Evolutionary conservation across 2,888 invertebrate genomes (phyloP).

Genomic region (Andrena bicolor): DNA sequence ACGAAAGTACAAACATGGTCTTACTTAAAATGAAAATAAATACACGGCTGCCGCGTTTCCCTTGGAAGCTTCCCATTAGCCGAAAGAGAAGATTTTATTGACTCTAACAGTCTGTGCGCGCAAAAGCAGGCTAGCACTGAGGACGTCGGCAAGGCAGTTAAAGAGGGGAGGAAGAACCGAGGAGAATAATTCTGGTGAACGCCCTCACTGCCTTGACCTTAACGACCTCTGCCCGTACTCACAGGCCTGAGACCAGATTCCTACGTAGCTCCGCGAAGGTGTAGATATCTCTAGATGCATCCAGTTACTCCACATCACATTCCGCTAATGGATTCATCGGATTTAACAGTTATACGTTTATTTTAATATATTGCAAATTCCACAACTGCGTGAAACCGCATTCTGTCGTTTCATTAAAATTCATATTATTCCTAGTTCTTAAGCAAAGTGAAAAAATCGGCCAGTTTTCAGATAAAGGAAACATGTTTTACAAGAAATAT

Average conservation of each 20-base stretch:
- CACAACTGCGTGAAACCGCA: no score
- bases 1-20: background rate
- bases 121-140: conserved; percentile 33
- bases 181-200: conserved; percentile 78
- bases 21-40: conserved; percentile 33
- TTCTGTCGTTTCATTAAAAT: no score
- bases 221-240: conserved; percentile 73
- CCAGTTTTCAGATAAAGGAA: no score
- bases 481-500: no score
- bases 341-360: background rate
- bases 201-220: conserved; percentile 79
- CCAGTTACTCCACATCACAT: conserved; percentile 45
- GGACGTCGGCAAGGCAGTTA: conserved; percentile 55
- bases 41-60: conserved; percentile 19
- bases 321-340: conserved; percentile 4
- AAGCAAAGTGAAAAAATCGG: no score
- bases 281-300: conserved; percentile 35
- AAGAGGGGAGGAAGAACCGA: conserved; percentile 67
- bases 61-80: conserved; percentile 45
- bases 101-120: conserved; percentile 49
- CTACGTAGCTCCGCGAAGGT: conserved; percentile 59
- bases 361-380: background rate
- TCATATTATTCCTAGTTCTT: no score
- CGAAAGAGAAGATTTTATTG: conserved; percentile 62
- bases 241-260: conserved; percentile 74